A percentile compares a stretch with the other conserved stretches of the same genome.
Conservation (phyloP, 2,888 invertebrate genomes). For the Tipula confusa region DNA sequence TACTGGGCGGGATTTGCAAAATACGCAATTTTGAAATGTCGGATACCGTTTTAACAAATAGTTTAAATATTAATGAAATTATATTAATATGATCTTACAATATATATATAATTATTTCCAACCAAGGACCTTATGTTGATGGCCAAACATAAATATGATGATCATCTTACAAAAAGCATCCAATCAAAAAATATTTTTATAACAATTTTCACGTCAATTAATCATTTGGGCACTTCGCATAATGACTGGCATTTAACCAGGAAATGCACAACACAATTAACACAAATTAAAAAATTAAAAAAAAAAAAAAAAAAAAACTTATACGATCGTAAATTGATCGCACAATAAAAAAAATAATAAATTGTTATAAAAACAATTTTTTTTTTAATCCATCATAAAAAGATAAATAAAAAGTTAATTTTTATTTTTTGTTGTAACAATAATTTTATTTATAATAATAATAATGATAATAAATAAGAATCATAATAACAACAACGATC, state of each 20-base stretch:
- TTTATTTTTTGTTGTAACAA: not conserved
- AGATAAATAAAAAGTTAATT: not conserved
- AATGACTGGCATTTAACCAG: not conserved
- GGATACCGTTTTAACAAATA: no score
- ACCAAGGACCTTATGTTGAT: no score
- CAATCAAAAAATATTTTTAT: not conserved
- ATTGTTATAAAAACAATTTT: not conserved
- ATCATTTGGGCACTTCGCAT: not conserved
- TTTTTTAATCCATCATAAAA: conserved; percentile 3
- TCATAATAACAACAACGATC: conserved; percentile 20
- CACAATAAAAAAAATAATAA: not conserved
- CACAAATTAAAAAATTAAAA: not conserved
- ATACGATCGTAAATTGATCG: conserved; percentile 5
- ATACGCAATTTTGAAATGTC: no score
- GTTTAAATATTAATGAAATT: no score
- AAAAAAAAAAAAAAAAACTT: not conserved
- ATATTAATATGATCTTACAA: no score
- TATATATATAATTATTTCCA: no score
- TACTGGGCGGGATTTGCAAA: no score
- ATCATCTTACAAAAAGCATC: no score
- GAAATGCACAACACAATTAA: conserved; percentile 6
- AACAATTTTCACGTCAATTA: not conserved
- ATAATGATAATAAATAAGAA: not conserved
- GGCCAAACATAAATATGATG: no score
- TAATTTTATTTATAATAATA: conserved; percentile 6